These are phyloP conservation scores for Pollenia amentaria DNA, from an alignment of 2,888 invertebrate species.

Conservation along the genomic window DNA sequence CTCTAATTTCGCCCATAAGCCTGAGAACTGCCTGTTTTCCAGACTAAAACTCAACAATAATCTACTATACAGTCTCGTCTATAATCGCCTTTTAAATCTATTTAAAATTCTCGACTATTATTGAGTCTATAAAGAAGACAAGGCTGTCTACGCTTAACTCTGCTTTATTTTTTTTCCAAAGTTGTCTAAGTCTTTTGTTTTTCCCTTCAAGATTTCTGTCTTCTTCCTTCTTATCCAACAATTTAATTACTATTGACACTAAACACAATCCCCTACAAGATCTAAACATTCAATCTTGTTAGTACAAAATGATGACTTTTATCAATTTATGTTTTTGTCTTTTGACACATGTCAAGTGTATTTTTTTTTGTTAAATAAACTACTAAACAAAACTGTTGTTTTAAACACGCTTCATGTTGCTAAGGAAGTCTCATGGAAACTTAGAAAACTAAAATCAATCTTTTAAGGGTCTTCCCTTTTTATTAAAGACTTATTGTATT, in stretches of 20 bases:
- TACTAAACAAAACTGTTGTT: constrained; percentile 13
- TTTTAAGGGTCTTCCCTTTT: constrained; percentile 1
- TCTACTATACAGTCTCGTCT: no score
- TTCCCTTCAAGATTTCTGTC: background rate
- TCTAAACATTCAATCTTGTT: constrained; percentile 26
- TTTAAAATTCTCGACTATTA: no score
- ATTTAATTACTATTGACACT: constrained; percentile 35
- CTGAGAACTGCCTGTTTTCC: no score
- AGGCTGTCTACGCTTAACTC: constrained; percentile 21
- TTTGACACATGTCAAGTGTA: constrained; percentile 53
- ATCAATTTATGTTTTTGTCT: constrained; percentile 30
- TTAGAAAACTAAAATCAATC: background rate
- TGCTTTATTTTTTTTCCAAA: constrained; percentile 21
- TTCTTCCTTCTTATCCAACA: background rate
- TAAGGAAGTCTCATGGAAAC: background rate
- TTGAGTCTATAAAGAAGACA: background rate
- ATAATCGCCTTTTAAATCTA: no score
- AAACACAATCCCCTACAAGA: constrained; percentile 1
- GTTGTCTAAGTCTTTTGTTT: constrained; percentile 33
- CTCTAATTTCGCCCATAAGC: no score
- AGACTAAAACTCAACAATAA: no score
- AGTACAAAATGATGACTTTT: constrained; percentile 34
- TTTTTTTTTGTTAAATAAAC: background rate
- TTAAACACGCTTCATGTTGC: constrained; percentile 2
- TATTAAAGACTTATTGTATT: background rate